Percentiles rank a stretch among this genome's conserved stretches.
These are phyloP conservation scores for Andrena bucephala DNA, from an alignment of 2,888 invertebrate species.

Conservation along the genomic window DNA sequence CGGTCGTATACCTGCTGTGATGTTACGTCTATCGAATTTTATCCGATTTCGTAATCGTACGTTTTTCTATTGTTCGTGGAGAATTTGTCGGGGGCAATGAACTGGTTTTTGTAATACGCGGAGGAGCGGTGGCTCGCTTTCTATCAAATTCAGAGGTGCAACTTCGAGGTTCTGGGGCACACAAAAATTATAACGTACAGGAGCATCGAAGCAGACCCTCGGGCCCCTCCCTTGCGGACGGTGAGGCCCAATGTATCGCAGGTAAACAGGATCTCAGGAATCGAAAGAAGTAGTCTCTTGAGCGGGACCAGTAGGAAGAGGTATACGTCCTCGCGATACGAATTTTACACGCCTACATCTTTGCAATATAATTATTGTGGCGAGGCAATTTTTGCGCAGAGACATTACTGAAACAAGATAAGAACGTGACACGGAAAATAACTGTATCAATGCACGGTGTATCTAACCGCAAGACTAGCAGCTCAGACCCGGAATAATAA, in stretches of 20 bases:
- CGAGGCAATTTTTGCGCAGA: neutral
- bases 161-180: neutral
- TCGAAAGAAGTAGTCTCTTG: constrained; percentile 66
- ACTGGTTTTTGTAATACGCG: neutral
- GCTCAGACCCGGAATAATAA: neutral
- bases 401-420: neutral
- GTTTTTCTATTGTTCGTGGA: neutral
- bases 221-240: constrained; percentile 57
- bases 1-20: neutral
- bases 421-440: neutral
- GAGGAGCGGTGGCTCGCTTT: neutral
- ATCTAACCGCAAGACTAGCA: neutral
- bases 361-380: neutral
- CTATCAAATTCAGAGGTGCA: neutral
- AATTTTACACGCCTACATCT: constrained; percentile 23
- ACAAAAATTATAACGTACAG: constrained; percentile 22
- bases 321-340: constrained; percentile 14
- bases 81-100: neutral
- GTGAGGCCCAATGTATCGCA: constrained; percentile 79
- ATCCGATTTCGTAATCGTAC: neutral
- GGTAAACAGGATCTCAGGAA: constrained; percentile 77
- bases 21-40: neutral
- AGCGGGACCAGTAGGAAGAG: constrained; percentile 57
- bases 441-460: neutral
- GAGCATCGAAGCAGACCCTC: constrained; percentile 28